Evolutionary conservation across 35 echinoderm and acorn worm species (phyloP).

Genomic region (Lytechinus variegatus): DNA sequence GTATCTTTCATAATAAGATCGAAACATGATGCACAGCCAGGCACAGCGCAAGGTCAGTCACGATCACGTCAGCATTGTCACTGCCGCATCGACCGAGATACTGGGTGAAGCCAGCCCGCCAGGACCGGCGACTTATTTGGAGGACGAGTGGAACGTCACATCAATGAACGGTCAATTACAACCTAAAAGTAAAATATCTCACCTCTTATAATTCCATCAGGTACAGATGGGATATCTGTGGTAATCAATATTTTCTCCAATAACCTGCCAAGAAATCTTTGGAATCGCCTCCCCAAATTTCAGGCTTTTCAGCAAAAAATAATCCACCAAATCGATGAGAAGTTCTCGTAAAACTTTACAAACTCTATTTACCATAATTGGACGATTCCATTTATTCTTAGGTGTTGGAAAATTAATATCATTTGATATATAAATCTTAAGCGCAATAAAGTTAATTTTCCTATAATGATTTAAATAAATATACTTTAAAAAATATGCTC

Average conservation of each 20-base stretch:
- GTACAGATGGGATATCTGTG: background rate
- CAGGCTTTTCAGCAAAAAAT: too few species aligned
- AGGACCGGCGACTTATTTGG: background rate
- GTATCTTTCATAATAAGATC: too few species aligned
- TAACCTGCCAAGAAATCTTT: background rate
- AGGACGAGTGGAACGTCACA: background rate
- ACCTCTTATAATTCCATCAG: background rate
- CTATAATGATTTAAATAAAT: background rate
- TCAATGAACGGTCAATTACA: background rate
- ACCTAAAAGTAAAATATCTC: background rate
- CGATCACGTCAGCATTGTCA: too few species aligned
- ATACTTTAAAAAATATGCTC: background rate
- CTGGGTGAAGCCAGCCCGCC: background rate
- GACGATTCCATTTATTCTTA: background rate
- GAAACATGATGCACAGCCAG: background rate
- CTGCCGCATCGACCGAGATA: background rate
- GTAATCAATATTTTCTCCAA: background rate
- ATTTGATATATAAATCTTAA: background rate
- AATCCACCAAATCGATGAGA: too few species aligned
- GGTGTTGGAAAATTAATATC: background rate
- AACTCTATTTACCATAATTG: background rate
- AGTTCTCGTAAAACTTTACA: background rate
- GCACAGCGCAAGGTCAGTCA: background rate
- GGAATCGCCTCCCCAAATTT: background rate
- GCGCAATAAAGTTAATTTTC: background rate